These are phyloP conservation scores for Drymonia ruficornis DNA, from an alignment of 2,888 invertebrate genomes.

Conservation along the genomic window DNA sequence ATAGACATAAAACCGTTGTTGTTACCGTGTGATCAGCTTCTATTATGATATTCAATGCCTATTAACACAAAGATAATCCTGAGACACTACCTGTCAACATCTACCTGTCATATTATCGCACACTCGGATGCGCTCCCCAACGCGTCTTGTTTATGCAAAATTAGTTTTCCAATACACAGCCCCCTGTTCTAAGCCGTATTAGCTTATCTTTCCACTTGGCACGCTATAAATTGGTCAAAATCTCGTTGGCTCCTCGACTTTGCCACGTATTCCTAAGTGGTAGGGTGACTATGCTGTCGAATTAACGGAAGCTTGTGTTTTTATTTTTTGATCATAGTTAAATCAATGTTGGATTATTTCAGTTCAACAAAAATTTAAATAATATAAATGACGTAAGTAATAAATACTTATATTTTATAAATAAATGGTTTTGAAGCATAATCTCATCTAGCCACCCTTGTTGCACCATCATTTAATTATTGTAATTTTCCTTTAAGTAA, in stretches of 20 bases:
- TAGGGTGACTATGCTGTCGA: constrained; percentile 48
- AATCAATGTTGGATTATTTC: no score
- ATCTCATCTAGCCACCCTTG: no score
- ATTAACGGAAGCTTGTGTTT: not conserved
- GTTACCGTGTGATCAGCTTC: no score
- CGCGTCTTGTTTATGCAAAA: constrained; percentile 66
- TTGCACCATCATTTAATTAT: no score
- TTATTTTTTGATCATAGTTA: no score
- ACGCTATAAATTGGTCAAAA: constrained; percentile 85
- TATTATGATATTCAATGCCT: no score
- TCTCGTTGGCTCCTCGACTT: constrained; percentile 78
- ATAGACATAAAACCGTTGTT: no score
- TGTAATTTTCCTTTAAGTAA: no score
- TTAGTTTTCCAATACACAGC: constrained; percentile 78
- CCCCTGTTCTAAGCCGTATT: constrained; percentile 68
- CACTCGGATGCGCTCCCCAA: constrained; percentile 47
- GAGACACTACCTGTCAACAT: constrained; percentile 11
- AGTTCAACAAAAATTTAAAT: no score
- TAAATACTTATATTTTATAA: no score
- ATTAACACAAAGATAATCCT: not conserved
- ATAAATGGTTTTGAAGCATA: no score
- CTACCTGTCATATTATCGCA: constrained; percentile 41
- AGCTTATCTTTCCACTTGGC: constrained; percentile 84
- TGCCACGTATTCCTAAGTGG: constrained; percentile 66
- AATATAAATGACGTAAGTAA: no score